Percentiles rank a stretch among this genome's conserved stretches.
Evolutionary conservation across 2,797 vertebrate genomes (phyloP).

Genomic region (Typhlichthys eigenmanni): DNA sequence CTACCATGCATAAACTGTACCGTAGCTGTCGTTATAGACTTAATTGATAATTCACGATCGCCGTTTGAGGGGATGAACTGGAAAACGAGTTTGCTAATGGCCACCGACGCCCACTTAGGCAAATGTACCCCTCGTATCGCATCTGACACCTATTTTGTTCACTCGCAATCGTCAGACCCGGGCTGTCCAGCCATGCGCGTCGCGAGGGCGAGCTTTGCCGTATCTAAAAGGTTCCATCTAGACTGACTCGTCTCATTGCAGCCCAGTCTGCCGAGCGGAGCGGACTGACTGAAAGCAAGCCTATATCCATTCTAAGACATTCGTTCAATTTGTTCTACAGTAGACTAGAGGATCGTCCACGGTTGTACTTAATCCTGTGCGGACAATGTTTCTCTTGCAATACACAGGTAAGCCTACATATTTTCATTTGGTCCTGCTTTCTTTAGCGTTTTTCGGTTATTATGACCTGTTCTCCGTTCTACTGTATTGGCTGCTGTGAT

Average conservation of each 20-base stretch:
- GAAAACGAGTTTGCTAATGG: background rate
- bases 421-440: slow-evolving; percentile 26
- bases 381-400: slow-evolving; percentile 92
- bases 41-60: background rate
- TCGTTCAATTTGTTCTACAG: slow-evolving; percentile 51
- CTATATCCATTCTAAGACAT: slow-evolving; percentile 59
- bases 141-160: slow-evolving; percentile 6
- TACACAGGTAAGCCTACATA: slow-evolving; percentile 80
- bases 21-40: background rate
- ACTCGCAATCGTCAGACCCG: background rate
- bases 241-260: slow-evolving; percentile 75
- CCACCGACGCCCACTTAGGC: slow-evolving; percentile 2
- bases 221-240: slow-evolving; percentile 66
- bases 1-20: background rate
- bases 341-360: slow-evolving; percentile 55
- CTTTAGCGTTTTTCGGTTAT: background rate
- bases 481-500: slow-evolving; percentile 8
- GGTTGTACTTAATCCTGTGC: slow-evolving; percentile 45
- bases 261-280: slow-evolving; percentile 73
- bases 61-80: background rate
- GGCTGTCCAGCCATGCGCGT: slow-evolving; percentile 37
- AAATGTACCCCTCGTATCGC: slow-evolving; percentile 1
- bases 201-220: slow-evolving; percentile 61
- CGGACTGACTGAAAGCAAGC: slow-evolving; percentile 55
- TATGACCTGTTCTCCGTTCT: slow-evolving; percentile 1